Conservation (phyloP, 2,888 invertebrate genomes). For the Rhingia campestris region DNA sequence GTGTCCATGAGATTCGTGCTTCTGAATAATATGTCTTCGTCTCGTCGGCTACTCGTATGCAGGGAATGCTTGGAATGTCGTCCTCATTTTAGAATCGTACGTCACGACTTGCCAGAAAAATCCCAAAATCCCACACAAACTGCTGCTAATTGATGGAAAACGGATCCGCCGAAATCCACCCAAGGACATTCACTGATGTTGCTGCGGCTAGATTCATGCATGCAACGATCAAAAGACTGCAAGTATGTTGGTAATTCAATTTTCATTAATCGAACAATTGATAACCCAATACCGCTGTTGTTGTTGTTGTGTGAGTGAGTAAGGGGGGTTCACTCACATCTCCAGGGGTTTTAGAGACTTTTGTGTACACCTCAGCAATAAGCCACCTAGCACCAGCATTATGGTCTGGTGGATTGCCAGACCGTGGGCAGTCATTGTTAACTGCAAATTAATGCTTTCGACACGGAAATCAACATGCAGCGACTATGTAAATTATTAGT, state of each 20-base stretch:
- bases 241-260: slow-evolving; percentile 62
- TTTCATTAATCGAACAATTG: slow-evolving; percentile 73
- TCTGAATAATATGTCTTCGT: slow-evolving; percentile 43
- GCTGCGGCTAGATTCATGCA: slow-evolving; percentile 27
- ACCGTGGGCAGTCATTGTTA: slow-evolving; percentile 73
- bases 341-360: slow-evolving; percentile 36
- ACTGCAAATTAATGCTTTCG: slow-evolving; percentile 73
- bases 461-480: slow-evolving; percentile 71
- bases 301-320: neutral
- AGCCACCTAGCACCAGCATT: no score
- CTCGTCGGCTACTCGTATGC: slow-evolving; percentile 12
- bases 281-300: slow-evolving; percentile 42
- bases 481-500: slow-evolving; percentile 71
- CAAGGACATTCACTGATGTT: slow-evolving; percentile 59
- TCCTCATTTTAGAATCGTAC: slow-evolving; percentile 42
- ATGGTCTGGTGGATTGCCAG: slow-evolving; percentile 4
- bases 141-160: slow-evolving; percentile 44
- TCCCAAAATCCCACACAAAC: slow-evolving; percentile 29
- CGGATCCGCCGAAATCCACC: slow-evolving; percentile 47
- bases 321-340: slow-evolving; percentile 35
- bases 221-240: slow-evolving; percentile 45
- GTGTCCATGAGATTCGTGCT: slow-evolving; percentile 14
- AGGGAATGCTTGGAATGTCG: slow-evolving; percentile 61
- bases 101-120: slow-evolving; percentile 55
- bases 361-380: slow-evolving; percentile 14